Evolutionary conservation across 37 sponge, comb jelly and placozoan genomes (phyloP).

Genomic region (Beroe ovata): DNA sequence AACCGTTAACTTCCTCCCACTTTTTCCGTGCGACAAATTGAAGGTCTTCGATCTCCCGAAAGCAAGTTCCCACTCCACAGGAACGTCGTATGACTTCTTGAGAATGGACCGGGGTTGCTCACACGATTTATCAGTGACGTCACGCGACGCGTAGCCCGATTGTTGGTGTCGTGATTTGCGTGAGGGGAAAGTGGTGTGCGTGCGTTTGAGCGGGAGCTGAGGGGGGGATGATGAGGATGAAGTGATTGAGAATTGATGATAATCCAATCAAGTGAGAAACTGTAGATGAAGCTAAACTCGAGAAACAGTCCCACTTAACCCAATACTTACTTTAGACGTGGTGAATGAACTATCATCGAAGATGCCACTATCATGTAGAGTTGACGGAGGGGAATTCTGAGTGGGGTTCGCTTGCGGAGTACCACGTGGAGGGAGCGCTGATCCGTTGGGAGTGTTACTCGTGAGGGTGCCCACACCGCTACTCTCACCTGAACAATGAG

Average conservation of each 20-base stretch:
- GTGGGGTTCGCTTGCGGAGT: background rate
- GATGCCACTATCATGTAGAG: slow-evolving; percentile 59
- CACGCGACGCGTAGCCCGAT: background rate
- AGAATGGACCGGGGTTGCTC: slow-evolving; percentile 28
- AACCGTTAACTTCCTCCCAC: background rate
- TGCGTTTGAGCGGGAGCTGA: background rate
- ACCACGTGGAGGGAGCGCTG: background rate
- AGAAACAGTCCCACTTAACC: too few species aligned
- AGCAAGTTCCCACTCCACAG: slow-evolving; percentile 25
- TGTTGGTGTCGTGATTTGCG: background rate
- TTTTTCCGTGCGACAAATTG: background rate
- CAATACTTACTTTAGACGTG: slow-evolving; percentile 33
- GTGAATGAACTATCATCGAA: slow-evolving; percentile 39
- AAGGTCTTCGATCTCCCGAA: slow-evolving; percentile 22
- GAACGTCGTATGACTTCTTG: background rate
- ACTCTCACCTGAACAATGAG: slow-evolving; percentile 22
- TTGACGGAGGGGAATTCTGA: background rate
- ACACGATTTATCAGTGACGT: too few species aligned
- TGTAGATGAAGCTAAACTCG: background rate
- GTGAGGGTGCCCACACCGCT: slow-evolving; percentile 54
- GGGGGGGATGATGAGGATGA: too few species aligned
- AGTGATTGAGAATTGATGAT: background rate
- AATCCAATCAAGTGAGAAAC: background rate
- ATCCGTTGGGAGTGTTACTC: slow-evolving; percentile 60
- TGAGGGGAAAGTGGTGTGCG: background rate